Percentiles rank a stretch among this genome's conserved stretches.
Evolutionary conservation across 1,140 invertebrate species (phyloP).

Genomic region (Tetragonula clypearis): DNA sequence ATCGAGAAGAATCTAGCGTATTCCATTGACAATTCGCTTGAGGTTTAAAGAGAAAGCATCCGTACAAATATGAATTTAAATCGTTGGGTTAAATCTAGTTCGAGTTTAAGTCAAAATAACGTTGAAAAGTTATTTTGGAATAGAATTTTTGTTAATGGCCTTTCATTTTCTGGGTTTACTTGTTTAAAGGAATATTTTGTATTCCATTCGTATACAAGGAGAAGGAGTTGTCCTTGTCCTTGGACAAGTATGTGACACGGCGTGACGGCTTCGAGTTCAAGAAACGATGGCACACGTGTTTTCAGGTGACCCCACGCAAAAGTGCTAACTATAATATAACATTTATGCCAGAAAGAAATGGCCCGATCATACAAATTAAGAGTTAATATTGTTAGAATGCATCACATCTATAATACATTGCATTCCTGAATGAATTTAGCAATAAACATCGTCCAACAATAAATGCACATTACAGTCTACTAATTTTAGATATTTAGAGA

Average conservation of each 20-base stretch:
- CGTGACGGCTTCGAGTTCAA: conserved; percentile 23
- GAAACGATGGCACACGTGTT: conserved; percentile 22
- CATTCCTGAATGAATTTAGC: no score
- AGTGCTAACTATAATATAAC: neutral
- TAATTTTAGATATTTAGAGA: no score
- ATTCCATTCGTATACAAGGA: conserved; percentile 13
- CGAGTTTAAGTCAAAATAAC: neutral
- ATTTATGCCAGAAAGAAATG: neutral
- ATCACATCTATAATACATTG: no score
- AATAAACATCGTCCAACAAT: no score
- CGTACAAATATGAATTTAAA: neutral
- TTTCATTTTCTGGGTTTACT: neutral
- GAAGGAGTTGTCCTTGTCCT: conserved; percentile 44
- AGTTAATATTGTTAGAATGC: no score
- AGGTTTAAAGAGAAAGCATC: neutral
- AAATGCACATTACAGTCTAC: no score
- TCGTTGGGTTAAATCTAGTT: neutral
- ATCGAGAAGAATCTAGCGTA: neutral
- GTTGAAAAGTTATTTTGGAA: neutral
- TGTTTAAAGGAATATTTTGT: neutral
- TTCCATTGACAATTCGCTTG: neutral
- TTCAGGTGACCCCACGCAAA: neutral
- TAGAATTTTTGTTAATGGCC: neutral
- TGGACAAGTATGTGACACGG: conserved; percentile 22
- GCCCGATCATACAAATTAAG: no score